These are phyloP conservation scores for Metellina segmentata DNA, from an alignment of 2,888 invertebrate species.

Conservation along the genomic window DNA sequence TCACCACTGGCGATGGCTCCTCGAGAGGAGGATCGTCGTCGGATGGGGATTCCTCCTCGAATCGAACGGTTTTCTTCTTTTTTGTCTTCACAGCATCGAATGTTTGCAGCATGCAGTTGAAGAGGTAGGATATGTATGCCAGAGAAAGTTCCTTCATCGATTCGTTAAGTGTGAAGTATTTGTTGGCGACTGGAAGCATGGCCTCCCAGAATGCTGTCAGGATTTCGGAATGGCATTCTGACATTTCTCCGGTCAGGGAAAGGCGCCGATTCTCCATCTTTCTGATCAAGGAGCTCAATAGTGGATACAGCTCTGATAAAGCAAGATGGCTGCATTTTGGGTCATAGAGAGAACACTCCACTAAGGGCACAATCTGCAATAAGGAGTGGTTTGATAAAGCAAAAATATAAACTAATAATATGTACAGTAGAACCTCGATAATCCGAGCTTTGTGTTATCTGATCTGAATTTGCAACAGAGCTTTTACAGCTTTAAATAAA, in stretches of 20 bases:
- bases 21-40: not conserved
- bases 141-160: not conserved
- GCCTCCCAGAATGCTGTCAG: slow-evolving; percentile 60
- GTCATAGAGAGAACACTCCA: slow-evolving; percentile 79
- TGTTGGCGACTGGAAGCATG: slow-evolving; percentile 3
- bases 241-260: slow-evolving; percentile 13
- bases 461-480: too few relatives aligned
- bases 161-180: not conserved
- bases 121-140: slow-evolving; percentile 54
- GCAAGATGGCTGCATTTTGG: slow-evolving; percentile 20
- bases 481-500: too few relatives aligned
- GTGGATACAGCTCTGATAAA: slow-evolving; percentile 41
- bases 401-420: too few relatives aligned
- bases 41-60: not conserved
- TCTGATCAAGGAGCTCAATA: slow-evolving; percentile 23
- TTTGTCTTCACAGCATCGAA: not conserved
- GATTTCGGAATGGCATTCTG: not conserved
- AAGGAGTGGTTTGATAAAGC: slow-evolving; percentile 6
- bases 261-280: slow-evolving; percentile 29
- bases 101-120: slow-evolving; percentile 26
- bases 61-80: slow-evolving; percentile 50
- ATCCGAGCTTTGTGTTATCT: too few relatives aligned
- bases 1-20: not conserved
- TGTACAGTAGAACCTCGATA: too few relatives aligned
- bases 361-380: slow-evolving; percentile 79